A percentile compares a stretch with the other conserved stretches of the same genome.
Evolutionary conservation across 1,140 invertebrate genomes (phyloP).

Genomic region (Heliconius nattereri): DNA sequence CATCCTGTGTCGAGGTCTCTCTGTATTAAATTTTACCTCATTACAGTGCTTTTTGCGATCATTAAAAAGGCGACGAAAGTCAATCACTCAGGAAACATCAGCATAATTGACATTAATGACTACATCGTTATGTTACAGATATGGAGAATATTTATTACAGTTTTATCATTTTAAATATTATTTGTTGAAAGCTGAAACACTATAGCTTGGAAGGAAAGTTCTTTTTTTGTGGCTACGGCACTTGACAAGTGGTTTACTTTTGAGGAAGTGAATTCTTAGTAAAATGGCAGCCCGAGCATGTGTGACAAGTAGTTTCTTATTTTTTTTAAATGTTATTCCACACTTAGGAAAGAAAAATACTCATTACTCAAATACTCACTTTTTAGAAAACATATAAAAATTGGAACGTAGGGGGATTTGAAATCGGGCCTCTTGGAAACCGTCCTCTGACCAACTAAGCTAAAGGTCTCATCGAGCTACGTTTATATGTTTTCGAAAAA

Average conservation of each 20-base stretch:
- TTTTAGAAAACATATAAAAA: no score
- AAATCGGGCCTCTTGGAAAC: no score
- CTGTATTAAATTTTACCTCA: conserved; percentile 35
- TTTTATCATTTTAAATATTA: conserved; percentile 29
- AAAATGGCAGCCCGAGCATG: neutral
- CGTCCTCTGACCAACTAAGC: no score
- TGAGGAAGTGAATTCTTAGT: neutral
- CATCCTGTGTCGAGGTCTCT: conserved; percentile 18
- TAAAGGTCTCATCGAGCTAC: no score
- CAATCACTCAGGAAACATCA: conserved; percentile 37
- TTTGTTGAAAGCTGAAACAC: conserved; percentile 26
- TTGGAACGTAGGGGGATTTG: no score
- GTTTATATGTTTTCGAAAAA: no score
- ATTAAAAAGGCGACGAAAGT: conserved; percentile 41
- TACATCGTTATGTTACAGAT: conserved; percentile 35
- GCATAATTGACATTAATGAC: conserved; percentile 39
- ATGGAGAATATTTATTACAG: conserved; percentile 29
- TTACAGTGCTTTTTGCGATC: conserved; percentile 36
- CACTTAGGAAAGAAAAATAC: no score
- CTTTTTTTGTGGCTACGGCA: neutral
- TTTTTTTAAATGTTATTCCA: no score
- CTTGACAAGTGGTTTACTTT: neutral
- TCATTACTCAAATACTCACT: no score
- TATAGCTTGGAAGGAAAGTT: neutral
- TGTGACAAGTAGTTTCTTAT: no score